Percentiles rank a stretch among this genome's conserved stretches.
Conservation (phyloP, 92 coral and sea anemone species). For the Phenganax subtilis region DNA sequence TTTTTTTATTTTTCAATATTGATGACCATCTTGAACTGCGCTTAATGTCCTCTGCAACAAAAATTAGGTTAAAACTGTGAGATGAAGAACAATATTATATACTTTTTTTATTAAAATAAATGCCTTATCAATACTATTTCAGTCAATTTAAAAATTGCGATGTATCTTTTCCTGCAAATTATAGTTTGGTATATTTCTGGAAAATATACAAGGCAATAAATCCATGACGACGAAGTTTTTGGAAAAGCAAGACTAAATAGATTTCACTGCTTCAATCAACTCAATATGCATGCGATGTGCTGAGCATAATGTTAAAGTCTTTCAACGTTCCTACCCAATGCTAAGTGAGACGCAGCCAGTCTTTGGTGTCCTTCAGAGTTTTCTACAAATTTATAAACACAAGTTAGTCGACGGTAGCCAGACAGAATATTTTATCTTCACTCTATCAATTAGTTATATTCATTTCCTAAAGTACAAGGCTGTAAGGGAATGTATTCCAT, state of each 20-base stretch:
- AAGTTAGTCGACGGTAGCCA: background rate
- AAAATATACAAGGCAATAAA: too few relatives aligned
- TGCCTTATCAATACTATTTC: too few relatives aligned
- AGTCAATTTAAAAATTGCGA: too few relatives aligned
- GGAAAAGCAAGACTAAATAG: too few relatives aligned
- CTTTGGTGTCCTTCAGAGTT: background rate
- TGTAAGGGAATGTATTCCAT: too few relatives aligned
- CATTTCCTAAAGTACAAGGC: too few relatives aligned
- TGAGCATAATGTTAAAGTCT: background rate
- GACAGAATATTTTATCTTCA: background rate
- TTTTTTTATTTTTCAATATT: slow-evolving; percentile 80
- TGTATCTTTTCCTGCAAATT: too few relatives aligned
- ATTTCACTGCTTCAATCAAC: background rate
- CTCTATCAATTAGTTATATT: too few relatives aligned
- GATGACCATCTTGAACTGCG: slow-evolving; percentile 88
- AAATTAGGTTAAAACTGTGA: background rate
- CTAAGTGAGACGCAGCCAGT: slow-evolving; percentile 3
- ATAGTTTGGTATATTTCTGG: too few relatives aligned
- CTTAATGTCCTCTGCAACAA: slow-evolving; percentile 59
- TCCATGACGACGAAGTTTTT: too few relatives aligned
- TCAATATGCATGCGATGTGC: background rate
- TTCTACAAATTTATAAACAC: background rate
- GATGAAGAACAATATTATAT: background rate
- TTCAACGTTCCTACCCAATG: background rate
- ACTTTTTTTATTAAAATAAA: background rate